phyloP scores from a whole-genome alignment of 2,113 vertebrate genomes.

The Vireo altiloquus region DNA sequence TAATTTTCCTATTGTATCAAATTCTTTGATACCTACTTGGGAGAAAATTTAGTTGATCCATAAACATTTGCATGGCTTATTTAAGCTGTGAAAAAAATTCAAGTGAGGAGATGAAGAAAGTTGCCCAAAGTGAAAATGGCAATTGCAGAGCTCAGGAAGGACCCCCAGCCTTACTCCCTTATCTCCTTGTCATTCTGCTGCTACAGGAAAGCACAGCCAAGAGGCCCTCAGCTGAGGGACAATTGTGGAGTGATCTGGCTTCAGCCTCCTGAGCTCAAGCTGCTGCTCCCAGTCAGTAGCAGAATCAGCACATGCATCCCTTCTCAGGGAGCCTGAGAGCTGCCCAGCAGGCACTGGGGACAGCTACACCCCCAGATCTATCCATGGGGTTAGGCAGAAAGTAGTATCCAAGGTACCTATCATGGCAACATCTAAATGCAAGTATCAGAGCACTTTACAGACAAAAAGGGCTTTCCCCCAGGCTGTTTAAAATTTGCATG shows the following conservation, averaged over 20 bases:
- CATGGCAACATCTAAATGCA: conserved; percentile 32
- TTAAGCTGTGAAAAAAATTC: not conserved
- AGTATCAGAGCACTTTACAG: conserved; percentile 37
- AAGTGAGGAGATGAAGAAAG: not conserved
- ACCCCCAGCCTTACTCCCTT: not conserved
- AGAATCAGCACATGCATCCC: not conserved
- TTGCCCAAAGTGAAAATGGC: not conserved
- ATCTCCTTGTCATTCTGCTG: not conserved
- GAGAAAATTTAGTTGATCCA: not conserved
- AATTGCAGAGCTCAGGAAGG: not conserved
- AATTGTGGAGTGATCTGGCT: not conserved
- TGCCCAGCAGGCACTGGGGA: not conserved
- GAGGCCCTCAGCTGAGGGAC: not conserved
- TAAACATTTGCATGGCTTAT: not conserved
- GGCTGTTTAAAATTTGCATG: conserved; percentile 53
- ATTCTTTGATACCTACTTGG: not conserved
- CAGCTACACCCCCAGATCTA: not conserved
- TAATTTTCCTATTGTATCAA: not conserved
- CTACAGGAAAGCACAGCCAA: not conserved
- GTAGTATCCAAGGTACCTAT: conserved; percentile 33
- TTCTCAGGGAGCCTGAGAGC: not conserved
- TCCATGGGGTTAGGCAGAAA: not conserved
- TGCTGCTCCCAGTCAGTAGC: not conserved
- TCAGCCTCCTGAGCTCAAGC: not conserved
- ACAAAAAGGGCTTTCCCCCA: conserved; percentile 48